phyloP scores from a whole-genome alignment of 2,888 invertebrate species.

The Cheilosia pagana region DNA sequence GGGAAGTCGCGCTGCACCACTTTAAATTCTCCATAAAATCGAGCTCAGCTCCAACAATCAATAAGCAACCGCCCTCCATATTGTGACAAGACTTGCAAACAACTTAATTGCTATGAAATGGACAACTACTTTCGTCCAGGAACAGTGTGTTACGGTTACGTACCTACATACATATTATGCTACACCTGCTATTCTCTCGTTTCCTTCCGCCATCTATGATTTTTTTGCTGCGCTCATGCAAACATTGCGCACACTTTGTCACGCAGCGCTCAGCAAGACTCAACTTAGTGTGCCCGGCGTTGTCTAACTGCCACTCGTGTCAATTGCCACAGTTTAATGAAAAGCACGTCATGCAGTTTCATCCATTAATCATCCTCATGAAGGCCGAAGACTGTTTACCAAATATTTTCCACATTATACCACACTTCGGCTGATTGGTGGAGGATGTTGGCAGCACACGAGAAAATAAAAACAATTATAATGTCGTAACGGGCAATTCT shows the following conservation, averaged over 20 bases:
- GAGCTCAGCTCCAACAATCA: too few species aligned
- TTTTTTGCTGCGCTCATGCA: conserved; percentile 24
- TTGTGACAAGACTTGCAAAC: conserved; percentile 2
- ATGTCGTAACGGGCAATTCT: conserved; percentile 25
- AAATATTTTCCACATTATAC: conserved; percentile 29
- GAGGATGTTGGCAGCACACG: conserved; percentile 33
- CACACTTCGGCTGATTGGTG: background rate
- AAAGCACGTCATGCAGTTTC: conserved; percentile 1
- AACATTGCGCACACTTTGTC: background rate
- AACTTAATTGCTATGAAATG: background rate
- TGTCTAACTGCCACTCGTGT: conserved; percentile 11
- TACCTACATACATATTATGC: conserved; percentile 2
- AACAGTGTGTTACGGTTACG: conserved; percentile 18
- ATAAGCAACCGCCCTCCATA: background rate
- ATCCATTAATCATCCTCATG: conserved; percentile 43
- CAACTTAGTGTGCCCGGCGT: conserved; percentile 1
- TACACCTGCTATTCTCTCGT: conserved; percentile 7
- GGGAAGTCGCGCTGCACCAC: too few species aligned
- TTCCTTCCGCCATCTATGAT: conserved; percentile 54
- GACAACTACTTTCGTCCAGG: background rate
- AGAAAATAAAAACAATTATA: conserved; percentile 45
- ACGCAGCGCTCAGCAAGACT: background rate
- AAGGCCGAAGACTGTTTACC: conserved; percentile 34
- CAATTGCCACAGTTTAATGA: conserved; percentile 33
- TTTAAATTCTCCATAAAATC: too few species aligned